Conservation (phyloP, 2,888 invertebrate species). For the Sphecodes monilicornis region DNA sequence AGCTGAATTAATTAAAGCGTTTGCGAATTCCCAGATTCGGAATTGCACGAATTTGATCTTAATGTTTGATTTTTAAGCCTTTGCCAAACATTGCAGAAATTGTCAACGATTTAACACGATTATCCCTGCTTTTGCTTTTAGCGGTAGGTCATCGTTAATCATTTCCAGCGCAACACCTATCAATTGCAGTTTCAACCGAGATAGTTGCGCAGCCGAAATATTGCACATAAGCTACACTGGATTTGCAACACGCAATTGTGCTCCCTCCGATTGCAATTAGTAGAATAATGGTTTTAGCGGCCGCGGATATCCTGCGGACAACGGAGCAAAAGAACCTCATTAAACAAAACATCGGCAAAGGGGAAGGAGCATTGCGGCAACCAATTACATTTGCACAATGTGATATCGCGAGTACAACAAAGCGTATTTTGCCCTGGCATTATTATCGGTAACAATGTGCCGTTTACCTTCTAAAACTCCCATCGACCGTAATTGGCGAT, state of each 20-base stretch:
- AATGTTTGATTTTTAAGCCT: not conserved
- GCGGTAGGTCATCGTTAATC: not conserved
- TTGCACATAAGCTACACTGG: not conserved
- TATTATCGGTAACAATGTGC: slow-evolving; percentile 3
- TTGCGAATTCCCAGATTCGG: not conserved
- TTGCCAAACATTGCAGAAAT: not conserved
- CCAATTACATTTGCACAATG: slow-evolving; percentile 8
- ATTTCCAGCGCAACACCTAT: not conserved
- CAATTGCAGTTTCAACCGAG: not conserved
- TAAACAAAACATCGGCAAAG: slow-evolving; percentile 20
- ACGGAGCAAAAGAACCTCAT: not conserved
- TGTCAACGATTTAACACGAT: not conserved
- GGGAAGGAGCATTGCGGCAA: not conserved
- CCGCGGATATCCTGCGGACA: not conserved
- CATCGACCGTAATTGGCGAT: not conserved
- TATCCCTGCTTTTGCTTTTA: not conserved
- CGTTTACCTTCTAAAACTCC: not conserved
- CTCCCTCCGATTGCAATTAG: not conserved
- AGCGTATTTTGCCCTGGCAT: not conserved
- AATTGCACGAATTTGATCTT: not conserved
- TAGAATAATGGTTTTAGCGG: not conserved
- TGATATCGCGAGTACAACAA: not conserved
- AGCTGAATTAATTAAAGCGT: not conserved
- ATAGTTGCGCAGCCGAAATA: not conserved
- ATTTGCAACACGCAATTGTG: not conserved